Evolutionary conservation across 2,888 invertebrate genomes (phyloP).

Genomic region (Electrophaes corylata): DNA sequence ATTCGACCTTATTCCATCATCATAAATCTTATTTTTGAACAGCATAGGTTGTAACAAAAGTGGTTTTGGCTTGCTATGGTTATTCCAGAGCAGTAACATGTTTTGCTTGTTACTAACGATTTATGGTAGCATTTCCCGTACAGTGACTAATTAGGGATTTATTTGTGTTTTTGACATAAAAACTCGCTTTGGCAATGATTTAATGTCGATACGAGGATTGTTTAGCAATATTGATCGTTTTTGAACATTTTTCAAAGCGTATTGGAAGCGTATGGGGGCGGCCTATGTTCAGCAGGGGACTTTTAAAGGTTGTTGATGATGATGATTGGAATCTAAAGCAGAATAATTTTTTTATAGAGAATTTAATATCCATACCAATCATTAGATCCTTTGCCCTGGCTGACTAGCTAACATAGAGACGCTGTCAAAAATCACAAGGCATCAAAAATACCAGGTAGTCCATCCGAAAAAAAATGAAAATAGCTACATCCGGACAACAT

Average conservation of each 20-base stretch:
- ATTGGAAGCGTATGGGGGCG: too few species aligned
- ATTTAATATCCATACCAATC: too few species aligned
- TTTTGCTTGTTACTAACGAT: conserved; percentile 36
- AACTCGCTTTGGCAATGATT: conserved; percentile 19
- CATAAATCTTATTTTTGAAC: conserved; percentile 9
- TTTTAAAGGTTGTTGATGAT: too few species aligned
- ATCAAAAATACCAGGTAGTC: too few species aligned
- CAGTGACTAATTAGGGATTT: conserved; percentile 32
- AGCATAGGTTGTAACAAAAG: neutral
- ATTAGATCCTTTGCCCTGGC: too few species aligned
- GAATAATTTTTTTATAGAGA: too few species aligned
- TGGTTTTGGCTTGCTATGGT: conserved; percentile 25
- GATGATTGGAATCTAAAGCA: too few species aligned
- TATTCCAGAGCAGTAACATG: conserved; percentile 32
- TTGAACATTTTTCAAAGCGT: neutral
- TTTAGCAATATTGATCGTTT: neutral
- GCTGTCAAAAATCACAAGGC: too few species aligned
- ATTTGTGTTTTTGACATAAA: conserved; percentile 23
- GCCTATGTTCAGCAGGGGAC: too few species aligned
- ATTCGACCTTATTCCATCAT: neutral
- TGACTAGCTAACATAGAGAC: too few species aligned
- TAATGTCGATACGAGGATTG: neutral
- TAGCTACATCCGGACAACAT: too few species aligned
- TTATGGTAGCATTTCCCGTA: conserved; percentile 30
- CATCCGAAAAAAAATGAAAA: too few species aligned